Evolutionary conservation across 2,797 vertebrate species (phyloP), one percentile per base, ranked within the genome.

Genomic region (Botia kubotai): DNA sequence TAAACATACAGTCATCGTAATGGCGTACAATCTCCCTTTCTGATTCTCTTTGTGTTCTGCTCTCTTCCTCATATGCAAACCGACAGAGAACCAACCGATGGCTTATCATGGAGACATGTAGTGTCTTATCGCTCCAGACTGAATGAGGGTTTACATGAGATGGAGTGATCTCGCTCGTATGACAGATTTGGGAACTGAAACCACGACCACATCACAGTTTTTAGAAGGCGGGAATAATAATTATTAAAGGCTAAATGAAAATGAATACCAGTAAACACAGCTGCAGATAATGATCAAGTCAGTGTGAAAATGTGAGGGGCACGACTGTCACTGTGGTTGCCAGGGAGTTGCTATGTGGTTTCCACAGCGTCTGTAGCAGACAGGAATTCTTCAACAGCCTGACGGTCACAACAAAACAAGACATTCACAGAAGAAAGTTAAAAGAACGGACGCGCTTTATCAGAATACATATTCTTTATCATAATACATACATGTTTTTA

Each of bases 331-430:
- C 23, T 26, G 33, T 33, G 33, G 36, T 39, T 39, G 36, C 36
- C 6, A 39, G 36, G 36, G 36, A 39, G 36, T 39, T 39, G 36
- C 36, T 6, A 39, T 39, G 36, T 7, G 6, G 6, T 33, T 3
- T 86, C 90, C 88, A 65, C 11, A 71, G 65, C 77, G 74, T 52
- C 80, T 55, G 80, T 77, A 72, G 83, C 80, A 84, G 57, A 87
- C 70, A 80, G 76, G 21, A 87, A 82, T 71, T 33, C 50, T 73
- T 83, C 79, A 83, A 89, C 87, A 3, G 88, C 89, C 55, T 82
- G 70, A 0, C 33, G 6, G 33, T 36, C 33, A 72, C 82, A 75
- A 73, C 36, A 77, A 67, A 70, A 80, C 1, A 23, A 43, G 19
- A 3, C 13, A 39, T 36, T 72, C n/a, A 39, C 36, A 8, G 36